Evolutionary conservation across 2,888 invertebrate species (phyloP).

Genomic region (Harpalus rufipes): DNA sequence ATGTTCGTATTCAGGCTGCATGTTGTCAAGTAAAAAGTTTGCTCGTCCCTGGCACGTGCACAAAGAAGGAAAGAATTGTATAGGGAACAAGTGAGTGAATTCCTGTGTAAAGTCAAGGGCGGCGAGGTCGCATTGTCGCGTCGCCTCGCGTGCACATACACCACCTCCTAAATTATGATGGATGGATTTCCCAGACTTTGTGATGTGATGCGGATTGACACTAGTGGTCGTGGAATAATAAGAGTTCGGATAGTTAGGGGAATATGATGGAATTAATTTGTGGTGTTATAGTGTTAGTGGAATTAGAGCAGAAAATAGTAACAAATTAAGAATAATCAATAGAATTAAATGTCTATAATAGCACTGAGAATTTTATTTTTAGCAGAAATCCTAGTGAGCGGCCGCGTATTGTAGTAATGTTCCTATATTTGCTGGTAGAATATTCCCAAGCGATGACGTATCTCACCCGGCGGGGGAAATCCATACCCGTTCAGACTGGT

Average conservation of each 20-base stretch:
- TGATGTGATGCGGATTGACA: constrained; percentile 12
- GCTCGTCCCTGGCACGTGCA: constrained; percentile 23
- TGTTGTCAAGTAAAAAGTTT: constrained; percentile 20
- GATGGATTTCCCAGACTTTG: constrained; percentile 37
- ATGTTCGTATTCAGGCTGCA: neutral
- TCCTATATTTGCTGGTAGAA: too few species aligned
- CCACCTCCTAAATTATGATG: constrained; percentile 48
- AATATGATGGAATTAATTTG: neutral
- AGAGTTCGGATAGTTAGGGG: constrained; percentile 1
- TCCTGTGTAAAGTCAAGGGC: constrained; percentile 70
- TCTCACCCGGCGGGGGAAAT: too few species aligned
- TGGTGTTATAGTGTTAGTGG: too few species aligned
- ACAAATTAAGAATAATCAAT: too few species aligned
- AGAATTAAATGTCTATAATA: too few species aligned
- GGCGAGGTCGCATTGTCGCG: constrained; percentile 35
- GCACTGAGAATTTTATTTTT: too few species aligned
- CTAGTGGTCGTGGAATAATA: neutral
- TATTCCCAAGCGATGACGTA: too few species aligned
- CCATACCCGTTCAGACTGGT: too few species aligned
- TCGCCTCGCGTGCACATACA: constrained; percentile 21
- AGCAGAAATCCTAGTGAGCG: too few species aligned
- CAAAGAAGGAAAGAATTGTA: constrained; percentile 44
- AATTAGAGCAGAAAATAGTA: too few species aligned
- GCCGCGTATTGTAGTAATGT: too few species aligned
- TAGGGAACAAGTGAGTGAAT: constrained; percentile 71